Percentiles rank a stretch among this genome's conserved stretches.
Evolutionary conservation across 2,797 vertebrate genomes (phyloP).

Genomic region (Siniperca undulata): DNA sequence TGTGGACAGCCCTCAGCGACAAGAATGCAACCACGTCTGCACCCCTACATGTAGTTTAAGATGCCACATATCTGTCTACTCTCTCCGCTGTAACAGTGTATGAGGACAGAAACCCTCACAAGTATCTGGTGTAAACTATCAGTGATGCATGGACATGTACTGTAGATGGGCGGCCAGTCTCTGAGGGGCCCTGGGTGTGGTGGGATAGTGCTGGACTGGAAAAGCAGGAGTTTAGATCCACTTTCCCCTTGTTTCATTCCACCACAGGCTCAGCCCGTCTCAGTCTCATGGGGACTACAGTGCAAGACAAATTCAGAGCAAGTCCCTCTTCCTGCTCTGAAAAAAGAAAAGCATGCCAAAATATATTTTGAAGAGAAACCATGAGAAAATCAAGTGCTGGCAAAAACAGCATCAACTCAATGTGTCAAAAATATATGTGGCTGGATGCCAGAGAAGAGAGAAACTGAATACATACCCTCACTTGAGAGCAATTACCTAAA

Average conservation of each 20-base stretch:
- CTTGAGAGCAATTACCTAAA: constrained; percentile 17
- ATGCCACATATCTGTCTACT: constrained; percentile 11
- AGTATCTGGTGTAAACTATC: constrained; percentile 31
- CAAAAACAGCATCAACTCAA: constrained; percentile 37
- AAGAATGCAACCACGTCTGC: constrained; percentile 24
- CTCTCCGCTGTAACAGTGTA: not conserved
- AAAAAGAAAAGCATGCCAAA: constrained; percentile 10
- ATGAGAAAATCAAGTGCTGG: constrained; percentile 40
- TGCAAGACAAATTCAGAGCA: constrained; percentile 47
- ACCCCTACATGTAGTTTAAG: constrained; percentile 20
- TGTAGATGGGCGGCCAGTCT: not conserved
- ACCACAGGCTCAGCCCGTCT: constrained; percentile 44
- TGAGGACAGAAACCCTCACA: not conserved
- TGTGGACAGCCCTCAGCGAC: constrained; percentile 7
- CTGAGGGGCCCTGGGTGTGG: constrained; percentile 55
- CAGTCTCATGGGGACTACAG: constrained; percentile 60
- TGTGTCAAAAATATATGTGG: constrained; percentile 1
- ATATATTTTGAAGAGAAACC: constrained; percentile 29
- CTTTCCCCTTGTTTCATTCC: constrained; percentile 43
- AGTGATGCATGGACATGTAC: constrained; percentile 25
- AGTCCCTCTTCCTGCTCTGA: constrained; percentile 38
- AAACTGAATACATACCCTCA: constrained; percentile 9
- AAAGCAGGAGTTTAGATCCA: constrained; percentile 54
- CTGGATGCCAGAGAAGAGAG: constrained; percentile 7
- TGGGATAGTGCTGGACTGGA: constrained; percentile 41